Evolutionary conservation across 2,113 vertebrate genomes (phyloP).

Genomic region (Spilogale gracilis): DNA sequence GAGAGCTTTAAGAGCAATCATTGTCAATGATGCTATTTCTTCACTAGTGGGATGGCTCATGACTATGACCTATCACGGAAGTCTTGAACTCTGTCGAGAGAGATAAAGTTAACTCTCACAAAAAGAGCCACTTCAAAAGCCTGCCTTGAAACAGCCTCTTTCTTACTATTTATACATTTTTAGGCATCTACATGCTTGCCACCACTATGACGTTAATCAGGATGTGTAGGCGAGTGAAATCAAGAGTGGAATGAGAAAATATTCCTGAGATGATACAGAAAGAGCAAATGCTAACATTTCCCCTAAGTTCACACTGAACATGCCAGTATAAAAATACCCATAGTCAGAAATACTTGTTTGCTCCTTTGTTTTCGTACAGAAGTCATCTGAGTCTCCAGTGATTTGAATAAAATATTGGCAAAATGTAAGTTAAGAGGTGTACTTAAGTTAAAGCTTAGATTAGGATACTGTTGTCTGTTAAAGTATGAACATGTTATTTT

Average conservation of each 20-base stretch:
- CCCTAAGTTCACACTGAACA: not conserved
- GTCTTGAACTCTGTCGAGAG: not conserved
- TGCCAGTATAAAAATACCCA: not conserved
- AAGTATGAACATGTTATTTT: not conserved
- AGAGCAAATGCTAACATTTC: not conserved
- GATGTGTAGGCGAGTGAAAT: slow-evolving; percentile 22
- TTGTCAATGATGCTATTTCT: not conserved
- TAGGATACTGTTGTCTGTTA: not conserved
- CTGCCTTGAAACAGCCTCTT: not conserved
- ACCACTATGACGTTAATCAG: slow-evolving; percentile 21
- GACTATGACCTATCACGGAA: not conserved
- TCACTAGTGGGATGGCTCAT: not conserved
- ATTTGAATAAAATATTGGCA: slow-evolving; percentile 33
- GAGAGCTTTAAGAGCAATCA: not conserved
- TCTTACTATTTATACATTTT: slow-evolving; percentile 39
- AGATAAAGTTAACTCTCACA: not conserved
- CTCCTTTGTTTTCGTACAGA: slow-evolving; percentile 45
- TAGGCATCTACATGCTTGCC: not conserved
- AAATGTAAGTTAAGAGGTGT: not conserved
- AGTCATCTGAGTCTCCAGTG: not conserved
- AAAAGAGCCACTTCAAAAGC: not conserved
- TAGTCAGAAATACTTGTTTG: not conserved
- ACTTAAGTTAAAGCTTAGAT: not conserved
- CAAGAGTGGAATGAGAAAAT: slow-evolving; percentile 27
- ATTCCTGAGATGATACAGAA: not conserved